These are phyloP conservation scores for Drosophila eohydei DNA, from an alignment of 2,888 invertebrate genomes.

Conservation along the genomic window DNA sequence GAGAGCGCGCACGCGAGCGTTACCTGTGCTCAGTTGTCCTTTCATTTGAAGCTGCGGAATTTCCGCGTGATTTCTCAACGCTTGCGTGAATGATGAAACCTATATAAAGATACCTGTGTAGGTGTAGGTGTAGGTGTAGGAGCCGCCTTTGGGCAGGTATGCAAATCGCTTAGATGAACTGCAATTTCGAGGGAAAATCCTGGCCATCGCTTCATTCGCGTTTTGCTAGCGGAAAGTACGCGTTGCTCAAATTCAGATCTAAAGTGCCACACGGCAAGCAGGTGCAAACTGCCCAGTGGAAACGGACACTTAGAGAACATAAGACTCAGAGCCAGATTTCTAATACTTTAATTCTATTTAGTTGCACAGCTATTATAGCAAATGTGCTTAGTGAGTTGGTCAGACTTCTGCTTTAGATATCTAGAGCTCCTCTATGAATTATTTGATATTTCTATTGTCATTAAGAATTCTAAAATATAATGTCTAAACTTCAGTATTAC, in stretches of 20 bases:
- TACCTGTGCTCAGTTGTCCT: conserved; percentile 48
- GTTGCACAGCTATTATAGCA: neutral
- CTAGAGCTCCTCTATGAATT: too few relatives aligned
- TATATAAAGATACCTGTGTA: neutral
- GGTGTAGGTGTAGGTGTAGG: neutral
- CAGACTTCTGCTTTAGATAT: neutral
- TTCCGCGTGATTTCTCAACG: conserved; percentile 75
- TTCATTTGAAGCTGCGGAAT: conserved; percentile 72
- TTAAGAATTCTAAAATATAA: too few relatives aligned
- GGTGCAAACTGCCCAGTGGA: conserved; percentile 8
- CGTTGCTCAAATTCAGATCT: conserved; percentile 23
- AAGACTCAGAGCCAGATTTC: neutral
- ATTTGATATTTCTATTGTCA: too few relatives aligned
- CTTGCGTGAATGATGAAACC: conserved; percentile 70
- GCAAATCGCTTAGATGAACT: conserved; percentile 66
- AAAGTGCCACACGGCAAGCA: conserved; percentile 47
- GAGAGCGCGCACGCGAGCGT: neutral
- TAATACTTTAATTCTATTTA: neutral
- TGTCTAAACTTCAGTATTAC: too few relatives aligned
- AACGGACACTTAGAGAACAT: neutral
- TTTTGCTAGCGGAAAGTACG: conserved; percentile 65
- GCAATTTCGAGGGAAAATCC: conserved; percentile 73
- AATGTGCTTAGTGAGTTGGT: neutral
- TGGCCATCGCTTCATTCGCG: conserved; percentile 65
- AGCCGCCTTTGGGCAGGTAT: conserved; percentile 51